phyloP scores from a whole-genome alignment of 2,888 invertebrate species.

The Timema podura region DNA sequence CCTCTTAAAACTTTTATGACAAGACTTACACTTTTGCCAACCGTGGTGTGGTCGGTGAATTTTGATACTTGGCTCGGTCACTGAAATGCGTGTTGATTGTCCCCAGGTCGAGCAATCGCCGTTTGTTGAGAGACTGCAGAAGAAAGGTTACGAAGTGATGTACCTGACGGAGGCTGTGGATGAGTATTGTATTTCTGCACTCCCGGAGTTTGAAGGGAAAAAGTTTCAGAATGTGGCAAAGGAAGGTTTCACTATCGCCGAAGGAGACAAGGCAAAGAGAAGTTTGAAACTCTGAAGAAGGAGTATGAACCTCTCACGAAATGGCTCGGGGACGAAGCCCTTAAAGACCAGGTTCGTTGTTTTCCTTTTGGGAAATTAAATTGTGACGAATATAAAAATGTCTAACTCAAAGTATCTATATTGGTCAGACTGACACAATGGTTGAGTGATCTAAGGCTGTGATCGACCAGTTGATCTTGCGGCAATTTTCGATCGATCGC shows the following conservation, averaged over 20 bases:
- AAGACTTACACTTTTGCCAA: no score
- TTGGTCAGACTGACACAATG: not conserved
- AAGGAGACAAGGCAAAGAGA: slow-evolving; percentile 62
- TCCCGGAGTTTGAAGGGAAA: slow-evolving; percentile 97
- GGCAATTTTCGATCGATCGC: no score
- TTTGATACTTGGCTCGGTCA: no score
- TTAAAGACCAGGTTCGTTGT: slow-evolving; percentile 65
- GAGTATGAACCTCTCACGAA: slow-evolving; percentile 84
- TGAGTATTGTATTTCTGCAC: slow-evolving; percentile 92
- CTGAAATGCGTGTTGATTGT: no score
- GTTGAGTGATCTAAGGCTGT: not conserved
- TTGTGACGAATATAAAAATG: not conserved
- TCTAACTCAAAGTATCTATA: no score
- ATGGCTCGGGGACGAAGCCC: slow-evolving; percentile 80
- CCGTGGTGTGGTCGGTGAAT: no score
- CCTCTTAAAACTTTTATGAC: no score
- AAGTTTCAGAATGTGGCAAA: slow-evolving; percentile 99
- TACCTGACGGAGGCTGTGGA: slow-evolving; percentile 95
- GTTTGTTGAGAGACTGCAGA: slow-evolving; percentile 89
- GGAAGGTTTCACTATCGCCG: slow-evolving; percentile 87
- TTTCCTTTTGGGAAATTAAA: no score
- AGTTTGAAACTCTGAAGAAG: slow-evolving; percentile 68
- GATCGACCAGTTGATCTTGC: no score
- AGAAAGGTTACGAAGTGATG: slow-evolving; percentile 93
- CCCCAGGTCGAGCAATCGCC: slow-evolving; percentile 75